These are phyloP conservation scores for Cynopterus brachyotis DNA, from an alignment of 2,113 vertebrate species.

Conservation along the genomic window DNA sequence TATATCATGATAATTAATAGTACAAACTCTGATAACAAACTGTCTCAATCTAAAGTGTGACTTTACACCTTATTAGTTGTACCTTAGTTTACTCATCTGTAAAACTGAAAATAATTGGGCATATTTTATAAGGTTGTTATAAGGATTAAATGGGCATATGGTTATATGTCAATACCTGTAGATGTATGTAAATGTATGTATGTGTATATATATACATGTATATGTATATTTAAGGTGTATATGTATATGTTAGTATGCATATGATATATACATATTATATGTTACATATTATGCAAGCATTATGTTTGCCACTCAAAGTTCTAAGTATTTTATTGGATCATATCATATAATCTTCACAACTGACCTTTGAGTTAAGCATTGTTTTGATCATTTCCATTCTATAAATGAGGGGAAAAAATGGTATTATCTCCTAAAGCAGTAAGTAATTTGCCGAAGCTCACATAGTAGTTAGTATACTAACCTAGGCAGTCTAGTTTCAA, in stretches of 20 bases:
- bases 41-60: neutral
- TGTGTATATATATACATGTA: neutral
- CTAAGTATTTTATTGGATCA: neutral
- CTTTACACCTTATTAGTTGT: neutral
- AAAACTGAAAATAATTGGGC: neutral
- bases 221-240: neutral
- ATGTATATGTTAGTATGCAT: neutral
- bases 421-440: neutral
- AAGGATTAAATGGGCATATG: neutral
- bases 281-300: neutral
- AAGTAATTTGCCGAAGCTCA: neutral
- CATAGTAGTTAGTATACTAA: neutral
- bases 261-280: neutral
- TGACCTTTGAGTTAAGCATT: neutral
- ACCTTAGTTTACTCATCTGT: neutral
- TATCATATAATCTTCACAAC: neutral
- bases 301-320: neutral
- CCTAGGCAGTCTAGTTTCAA: neutral
- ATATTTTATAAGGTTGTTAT: neutral
- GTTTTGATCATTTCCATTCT: neutral
- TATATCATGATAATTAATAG: neutral
- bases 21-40: neutral
- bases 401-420: neutral
- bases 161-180: neutral
- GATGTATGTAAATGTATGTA: neutral